Evolutionary conservation across 2,797 vertebrate genomes (phyloP).

Genomic region (Anguilla anguilla): DNA sequence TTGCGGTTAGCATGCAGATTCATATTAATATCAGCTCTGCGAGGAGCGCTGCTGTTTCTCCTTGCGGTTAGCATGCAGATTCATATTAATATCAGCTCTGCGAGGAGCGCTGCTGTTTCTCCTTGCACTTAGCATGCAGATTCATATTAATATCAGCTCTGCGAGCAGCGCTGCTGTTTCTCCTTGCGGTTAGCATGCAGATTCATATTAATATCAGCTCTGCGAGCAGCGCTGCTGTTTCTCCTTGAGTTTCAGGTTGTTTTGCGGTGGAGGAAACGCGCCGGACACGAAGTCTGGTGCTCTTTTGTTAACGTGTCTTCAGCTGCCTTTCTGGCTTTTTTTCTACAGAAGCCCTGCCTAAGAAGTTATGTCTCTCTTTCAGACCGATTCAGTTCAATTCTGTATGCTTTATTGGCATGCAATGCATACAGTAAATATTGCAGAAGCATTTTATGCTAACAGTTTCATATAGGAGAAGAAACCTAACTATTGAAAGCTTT

Average conservation of each 20-base stretch:
- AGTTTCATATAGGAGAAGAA: background rate
- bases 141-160: conserved; percentile 20
- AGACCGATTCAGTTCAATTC: background rate
- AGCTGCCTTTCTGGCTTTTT: background rate
- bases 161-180: background rate
- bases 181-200: background rate
- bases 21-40: conserved; percentile 16
- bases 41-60: background rate
- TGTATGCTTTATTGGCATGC: background rate
- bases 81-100: conserved; percentile 18
- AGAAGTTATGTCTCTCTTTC: background rate
- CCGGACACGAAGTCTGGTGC: background rate
- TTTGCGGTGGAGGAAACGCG: background rate
- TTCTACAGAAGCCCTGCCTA: background rate
- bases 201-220: conserved; percentile 18
- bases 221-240: background rate
- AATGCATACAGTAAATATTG: background rate
- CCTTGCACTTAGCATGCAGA: background rate
- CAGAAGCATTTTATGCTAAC: background rate
- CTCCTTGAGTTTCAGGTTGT: background rate
- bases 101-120: conserved; percentile 1
- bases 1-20: background rate
- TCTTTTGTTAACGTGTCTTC: background rate
- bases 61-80: background rate
- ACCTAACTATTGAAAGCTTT: background rate